Percentiles rank a stretch among this genome's conserved stretches.
Evolutionary conservation across 64 coral and sea anemone genomes (phyloP).

Genomic region (Catalaphyllia jardinei): DNA sequence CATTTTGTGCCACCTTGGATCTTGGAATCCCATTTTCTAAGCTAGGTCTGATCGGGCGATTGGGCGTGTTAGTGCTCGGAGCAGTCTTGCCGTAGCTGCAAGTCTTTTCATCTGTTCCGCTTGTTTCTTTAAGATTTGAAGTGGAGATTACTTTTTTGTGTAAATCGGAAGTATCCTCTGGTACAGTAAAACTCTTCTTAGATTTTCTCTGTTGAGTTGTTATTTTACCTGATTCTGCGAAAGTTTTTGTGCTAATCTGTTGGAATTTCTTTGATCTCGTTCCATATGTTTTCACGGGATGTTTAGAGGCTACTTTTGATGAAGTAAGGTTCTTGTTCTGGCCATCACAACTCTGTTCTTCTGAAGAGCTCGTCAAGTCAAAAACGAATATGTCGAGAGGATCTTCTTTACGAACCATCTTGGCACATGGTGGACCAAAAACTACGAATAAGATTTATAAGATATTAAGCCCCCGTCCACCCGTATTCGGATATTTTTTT

Average conservation of each 20-base stretch:
- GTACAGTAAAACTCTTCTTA: neutral
- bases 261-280: conserved; percentile 14
- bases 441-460: neutral
- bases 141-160: neutral
- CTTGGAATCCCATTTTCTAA: neutral
- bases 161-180: neutral
- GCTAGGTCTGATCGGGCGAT: neutral
- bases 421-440: neutral
- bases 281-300: neutral
- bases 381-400: conserved; percentile 59
- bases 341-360: neutral
- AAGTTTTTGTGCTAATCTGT: neutral
- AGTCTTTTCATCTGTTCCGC: neutral
- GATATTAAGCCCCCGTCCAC: too few species aligned
- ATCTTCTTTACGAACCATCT: conserved; percentile 37
- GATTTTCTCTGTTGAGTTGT: neutral
- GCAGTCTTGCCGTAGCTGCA: neutral
- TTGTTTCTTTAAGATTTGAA: neutral
- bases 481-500: too few species aligned
- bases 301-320: neutral
- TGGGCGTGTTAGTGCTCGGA: neutral
- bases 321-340: neutral
- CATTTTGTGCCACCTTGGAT: conserved; percentile 34
- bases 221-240: neutral
- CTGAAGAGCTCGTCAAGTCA: conserved; percentile 49